Evolutionary conservation across 2,888 invertebrate species (phyloP), one percentile per base, ranked within the genome.

Genomic region (Chaetoderma sp.): DNA sequence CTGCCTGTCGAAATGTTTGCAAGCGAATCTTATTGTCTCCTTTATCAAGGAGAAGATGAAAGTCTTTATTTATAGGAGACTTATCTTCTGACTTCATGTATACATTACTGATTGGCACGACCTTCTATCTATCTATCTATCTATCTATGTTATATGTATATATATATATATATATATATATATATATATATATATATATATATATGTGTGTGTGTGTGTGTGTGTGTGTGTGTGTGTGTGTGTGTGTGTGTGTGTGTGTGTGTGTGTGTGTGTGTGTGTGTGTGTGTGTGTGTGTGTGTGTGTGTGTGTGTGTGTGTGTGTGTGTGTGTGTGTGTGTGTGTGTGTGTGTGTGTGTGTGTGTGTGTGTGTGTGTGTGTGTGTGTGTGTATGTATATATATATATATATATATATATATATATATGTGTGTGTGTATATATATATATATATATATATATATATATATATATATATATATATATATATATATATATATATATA

Each of bases 121-220:
- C n/a, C n/a, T n/a, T 56, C 32, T 39, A 56, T 56, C 32, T 36
- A 56, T 56, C 32, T 36, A 36, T 56, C 32, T 56, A 56, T 56
- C 32, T 36, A 56, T 39, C 32, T 56, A 56, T 56, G 39, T n/a
- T 56, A 56, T 56, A 56, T 36, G 23, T 56, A 56, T 36, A 56
- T 56, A 56, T 56, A 56, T 36, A 56, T 56, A 36, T 56, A 56
- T n/a, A 56, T 56, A 36, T 44, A 56, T 56, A 56, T 30, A 54
- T 30, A 30, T 13, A 25, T 54, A 54, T 30, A 28, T 13, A 28
- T 54, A 30, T 54, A 13, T 30, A 54, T 13, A 25, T 25, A 54
- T 25, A 54, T 30, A 54, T 10, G 27, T 30, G n/a, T 54, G n/a
- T 30, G 13, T 13, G n/a, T 56, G 36, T 33, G 36, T 18, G 36